phyloP scores from a whole-genome alignment of 2,888 invertebrate species.

The Scaptomyza flava region DNA sequence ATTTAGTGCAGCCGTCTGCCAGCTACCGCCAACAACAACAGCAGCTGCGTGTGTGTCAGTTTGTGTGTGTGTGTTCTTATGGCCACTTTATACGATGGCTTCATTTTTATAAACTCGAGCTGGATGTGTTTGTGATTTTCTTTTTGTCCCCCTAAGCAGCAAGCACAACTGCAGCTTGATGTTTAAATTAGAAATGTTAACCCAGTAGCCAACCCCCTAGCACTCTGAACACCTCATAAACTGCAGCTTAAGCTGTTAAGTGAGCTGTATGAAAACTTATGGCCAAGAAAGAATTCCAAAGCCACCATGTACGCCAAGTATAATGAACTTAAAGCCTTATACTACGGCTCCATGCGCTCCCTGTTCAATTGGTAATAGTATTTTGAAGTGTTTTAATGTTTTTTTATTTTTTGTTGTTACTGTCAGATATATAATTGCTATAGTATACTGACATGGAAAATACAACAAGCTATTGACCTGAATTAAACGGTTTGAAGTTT shows the following conservation, averaged over 20 bases:
- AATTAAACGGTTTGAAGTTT: conserved; percentile 57
- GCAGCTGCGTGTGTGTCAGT: conserved; percentile 1
- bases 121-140: conserved; percentile 3
- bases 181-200: conserved; percentile 50
- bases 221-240: conserved; percentile 38
- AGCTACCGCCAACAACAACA: conserved; percentile 14
- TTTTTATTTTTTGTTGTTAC: not conserved
- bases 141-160: conserved; percentile 18
- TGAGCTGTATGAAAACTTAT: conserved; percentile 60
- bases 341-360: conserved; percentile 2
- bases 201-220: conserved; percentile 6
- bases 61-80: conserved; percentile 32
- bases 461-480: conserved; percentile 53
- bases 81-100: conserved; percentile 66
- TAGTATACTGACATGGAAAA: conserved; percentile 8
- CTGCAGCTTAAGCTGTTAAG: conserved; percentile 60
- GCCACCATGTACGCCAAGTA: conserved; percentile 31
- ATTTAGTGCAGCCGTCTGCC: conserved; percentile 65
- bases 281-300: conserved; percentile 23
- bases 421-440: conserved; percentile 31
- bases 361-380: conserved; percentile 12
- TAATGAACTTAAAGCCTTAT: conserved; percentile 37
- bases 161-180: conserved; percentile 34
- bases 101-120: conserved; percentile 64
- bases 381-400: conserved; percentile 35